Base-by-base conservation (phyloP, 1,140 invertebrate species). In the Zaprionus capensis region DNA sequence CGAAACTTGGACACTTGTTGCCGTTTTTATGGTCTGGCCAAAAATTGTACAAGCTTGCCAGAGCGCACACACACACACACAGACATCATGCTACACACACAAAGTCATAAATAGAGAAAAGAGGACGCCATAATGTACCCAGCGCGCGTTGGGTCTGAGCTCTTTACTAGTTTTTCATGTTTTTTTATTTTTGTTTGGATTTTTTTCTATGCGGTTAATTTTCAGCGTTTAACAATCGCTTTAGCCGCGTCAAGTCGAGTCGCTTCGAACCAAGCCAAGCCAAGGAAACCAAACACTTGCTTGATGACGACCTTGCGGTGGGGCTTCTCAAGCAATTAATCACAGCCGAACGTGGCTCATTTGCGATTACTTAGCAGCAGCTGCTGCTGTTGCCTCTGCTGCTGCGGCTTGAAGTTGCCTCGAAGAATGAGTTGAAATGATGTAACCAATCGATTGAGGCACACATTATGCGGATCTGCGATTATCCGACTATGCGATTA, bases 1-100 rank as follows among this genome's bases (percentile, higher is more conserved):
- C 78, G 61, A 78, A 71, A 81, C 78, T 71, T 85, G 69, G 71
- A 67, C 53, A 80, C 77, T 72, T 72, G 77, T 71, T 76, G 73
- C 71, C 66, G 62, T 70, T 74, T 74, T 63, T 74, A 70, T 70
- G 49, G 58, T 49, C 17, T 58, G 26, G 2, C 51, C 51, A 17
- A 63, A 63, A 71, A 75, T 72, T 61, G 34, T 59, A 58, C 26
- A 59, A 73, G 66, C 51, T 69, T 26, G 58, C 58, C 46, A 70
- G 28, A 46, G 14, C 28, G 24, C 17, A 38, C 20, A 49, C 44
- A 20, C 44, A 20, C 20, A 51, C 46, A 22, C 20, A 14, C 20
- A 51, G 1, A 24, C 46, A 31, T 31, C 6, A 31, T 31, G 28
- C 7, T 31, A 14, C 11, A 51, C 20, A 51, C 46, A 51, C 11